Conservation (phyloP, 2,888 invertebrate species). For the Hydrotaea diabolus region DNA sequence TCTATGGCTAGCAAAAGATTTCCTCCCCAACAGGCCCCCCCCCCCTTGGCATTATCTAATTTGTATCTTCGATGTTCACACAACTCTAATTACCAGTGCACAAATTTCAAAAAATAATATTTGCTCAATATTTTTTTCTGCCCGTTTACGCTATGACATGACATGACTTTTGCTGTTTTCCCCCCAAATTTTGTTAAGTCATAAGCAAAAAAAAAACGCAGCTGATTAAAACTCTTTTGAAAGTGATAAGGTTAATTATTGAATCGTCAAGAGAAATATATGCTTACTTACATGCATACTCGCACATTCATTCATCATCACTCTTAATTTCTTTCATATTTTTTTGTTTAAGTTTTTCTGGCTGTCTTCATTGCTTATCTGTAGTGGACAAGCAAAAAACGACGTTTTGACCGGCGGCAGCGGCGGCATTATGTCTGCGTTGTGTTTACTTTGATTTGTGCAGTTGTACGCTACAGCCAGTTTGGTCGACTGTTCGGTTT, state of each 20-base stretch:
- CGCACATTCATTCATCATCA: too few relatives aligned
- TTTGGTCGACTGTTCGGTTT: too few relatives aligned
- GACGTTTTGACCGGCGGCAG: slow-evolving; percentile 5
- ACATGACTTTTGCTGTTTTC: slow-evolving; percentile 4
- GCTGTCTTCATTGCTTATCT: neutral
- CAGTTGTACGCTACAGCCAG: neutral
- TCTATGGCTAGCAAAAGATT: neutral
- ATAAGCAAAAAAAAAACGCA: neutral
- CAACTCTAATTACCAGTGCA: neutral
- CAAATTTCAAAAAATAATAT: slow-evolving; percentile 4
- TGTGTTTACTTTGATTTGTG: neutral
- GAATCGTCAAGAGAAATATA: slow-evolving; percentile 16
- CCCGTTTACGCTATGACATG: neutral
- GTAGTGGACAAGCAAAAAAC: neutral
- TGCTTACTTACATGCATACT: neutral
- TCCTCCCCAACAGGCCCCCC: neutral
- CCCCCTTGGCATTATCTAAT: neutral
- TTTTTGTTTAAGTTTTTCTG: too few relatives aligned
- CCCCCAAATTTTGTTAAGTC: slow-evolving; percentile 1
- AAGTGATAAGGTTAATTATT: slow-evolving; percentile 54
- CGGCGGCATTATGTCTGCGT: slow-evolving; percentile 20
- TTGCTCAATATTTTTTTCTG: neutral
- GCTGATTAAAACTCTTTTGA: slow-evolving; percentile 34
- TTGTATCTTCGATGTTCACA: neutral
- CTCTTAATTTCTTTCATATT: slow-evolving; percentile 18